Base-by-base conservation (phyloP, 2,113 vertebrate genomes). In the Callopanchax toddi region DNA sequence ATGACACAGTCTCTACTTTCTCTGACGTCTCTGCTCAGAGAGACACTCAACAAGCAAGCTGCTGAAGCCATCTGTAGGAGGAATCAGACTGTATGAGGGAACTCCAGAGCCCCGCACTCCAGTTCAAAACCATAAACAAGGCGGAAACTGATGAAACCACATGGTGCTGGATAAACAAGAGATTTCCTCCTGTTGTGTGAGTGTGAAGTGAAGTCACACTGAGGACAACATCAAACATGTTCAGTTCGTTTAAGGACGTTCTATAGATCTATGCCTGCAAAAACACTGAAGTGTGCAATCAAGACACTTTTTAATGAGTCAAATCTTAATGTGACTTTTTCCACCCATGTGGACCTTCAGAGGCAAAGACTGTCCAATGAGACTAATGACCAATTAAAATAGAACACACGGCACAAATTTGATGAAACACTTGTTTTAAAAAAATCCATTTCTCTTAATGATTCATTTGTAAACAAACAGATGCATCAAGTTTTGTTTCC, bases 381-480 rank as follows among this genome's bases (percentile, higher is more conserved):
- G 64, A 79, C 77, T 84, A 88, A 87, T 57, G 60, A 63, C 67
- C 87, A 85, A 83, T 89, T 89, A 79, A 88, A 85, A 71, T 13
- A 23, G 39, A 74, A 79, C 29, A 53, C 37, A 59, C 60, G 56
- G 58, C 49, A 69, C 36, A 48, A 61, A 73, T 42, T 7, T 43
- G 18, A 52, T 11, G 2, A 67, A 60, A 46, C 53, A 29, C 62
- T 74, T 58, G 32, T 65, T 36, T 13, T n/a, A n/a, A n/a, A 70
- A 62, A 67, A 74, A 84, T 89, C 76, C 79, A 76, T 90, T 62
- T 60, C 54, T 61, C 57, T 86, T 45, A 81, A 84, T 83, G 78
- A 84, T 87, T 79, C 65, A 82, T 80, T 32, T 52, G 23, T 40
- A 40, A 21, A 43, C 44, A 74, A 72, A 67, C 66, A 65, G 56